phyloP scores from a whole-genome alignment of 2,113 vertebrate genomes.

The Cichladusa arquata region DNA sequence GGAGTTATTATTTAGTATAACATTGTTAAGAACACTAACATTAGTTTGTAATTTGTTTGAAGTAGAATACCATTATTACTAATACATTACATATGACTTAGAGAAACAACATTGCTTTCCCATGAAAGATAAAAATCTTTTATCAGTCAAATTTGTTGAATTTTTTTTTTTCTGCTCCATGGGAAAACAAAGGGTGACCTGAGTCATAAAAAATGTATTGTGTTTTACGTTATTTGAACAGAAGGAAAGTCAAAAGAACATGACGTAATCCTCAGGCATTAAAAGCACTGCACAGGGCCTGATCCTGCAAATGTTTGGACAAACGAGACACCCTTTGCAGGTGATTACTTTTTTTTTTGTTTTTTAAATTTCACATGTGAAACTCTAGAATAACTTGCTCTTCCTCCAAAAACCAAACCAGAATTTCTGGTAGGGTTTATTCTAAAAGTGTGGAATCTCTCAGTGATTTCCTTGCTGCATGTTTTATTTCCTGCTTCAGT shows the following conservation, averaged over 20 bases:
- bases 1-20: slow-evolving; percentile 71
- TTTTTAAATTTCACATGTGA: background rate
- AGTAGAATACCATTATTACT: slow-evolving; percentile 69
- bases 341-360: background rate
- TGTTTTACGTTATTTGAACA: slow-evolving; percentile 37
- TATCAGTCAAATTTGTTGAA: slow-evolving; percentile 56
- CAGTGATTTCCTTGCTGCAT: background rate
- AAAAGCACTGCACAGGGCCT: background rate
- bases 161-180: background rate
- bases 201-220: slow-evolving; percentile 57
- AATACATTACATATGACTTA: slow-evolving; percentile 58
- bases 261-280: background rate
- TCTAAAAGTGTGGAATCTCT: background rate
- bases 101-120: slow-evolving; percentile 60
- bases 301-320: background rate
- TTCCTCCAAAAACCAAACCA: background rate
- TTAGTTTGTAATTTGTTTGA: slow-evolving; percentile 74
- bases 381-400: background rate
- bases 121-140: slow-evolving; percentile 62
- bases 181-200: slow-evolving; percentile 67
- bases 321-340: background rate
- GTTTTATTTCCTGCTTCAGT: background rate
- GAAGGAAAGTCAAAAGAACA: slow-evolving; percentile 49
- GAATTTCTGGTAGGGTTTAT: background rate
- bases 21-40: slow-evolving; percentile 65